Conservation (phyloP, 2,888 invertebrate species). For the Nebria brevicollis region DNA sequence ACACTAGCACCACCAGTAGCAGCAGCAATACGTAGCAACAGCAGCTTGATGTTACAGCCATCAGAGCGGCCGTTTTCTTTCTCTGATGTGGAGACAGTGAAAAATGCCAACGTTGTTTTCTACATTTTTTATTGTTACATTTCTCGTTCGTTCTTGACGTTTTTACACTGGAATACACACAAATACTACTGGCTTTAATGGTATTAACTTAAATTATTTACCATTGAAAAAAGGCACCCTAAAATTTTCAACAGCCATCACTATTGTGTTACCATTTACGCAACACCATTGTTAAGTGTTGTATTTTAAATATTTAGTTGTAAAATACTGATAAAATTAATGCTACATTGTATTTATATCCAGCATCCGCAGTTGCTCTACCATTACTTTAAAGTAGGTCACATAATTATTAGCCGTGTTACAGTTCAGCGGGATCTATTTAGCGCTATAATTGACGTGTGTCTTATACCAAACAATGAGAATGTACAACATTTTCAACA, state of each 20-base stretch:
- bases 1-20: too few relatives aligned
- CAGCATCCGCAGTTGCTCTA: not conserved
- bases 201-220: conserved; percentile 1
- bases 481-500: not conserved
- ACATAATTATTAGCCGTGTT: conserved; percentile 6
- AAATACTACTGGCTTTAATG: not conserved
- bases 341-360: not conserved
- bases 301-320: not conserved
- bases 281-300: not conserved
- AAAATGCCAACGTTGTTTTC: not conserved
- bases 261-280: not conserved
- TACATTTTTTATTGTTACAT: conserved; percentile 1
- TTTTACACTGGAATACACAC: not conserved
- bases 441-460: not conserved
- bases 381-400: conserved; percentile 11
- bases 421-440: not conserved
- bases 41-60: not conserved
- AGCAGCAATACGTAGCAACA: not conserved
- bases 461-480: not conserved
- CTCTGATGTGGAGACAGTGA: conserved; percentile 1
- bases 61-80: not conserved
- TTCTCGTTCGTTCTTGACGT: not conserved
- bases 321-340: too few relatives aligned
- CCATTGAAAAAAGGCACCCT: not conserved
- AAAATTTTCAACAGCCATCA: not conserved